Evolutionary conservation across 23 tunicate genomes (phyloP), one percentile per base, ranked within the genome.

Genomic region (Oikopleura dioica): DNA sequence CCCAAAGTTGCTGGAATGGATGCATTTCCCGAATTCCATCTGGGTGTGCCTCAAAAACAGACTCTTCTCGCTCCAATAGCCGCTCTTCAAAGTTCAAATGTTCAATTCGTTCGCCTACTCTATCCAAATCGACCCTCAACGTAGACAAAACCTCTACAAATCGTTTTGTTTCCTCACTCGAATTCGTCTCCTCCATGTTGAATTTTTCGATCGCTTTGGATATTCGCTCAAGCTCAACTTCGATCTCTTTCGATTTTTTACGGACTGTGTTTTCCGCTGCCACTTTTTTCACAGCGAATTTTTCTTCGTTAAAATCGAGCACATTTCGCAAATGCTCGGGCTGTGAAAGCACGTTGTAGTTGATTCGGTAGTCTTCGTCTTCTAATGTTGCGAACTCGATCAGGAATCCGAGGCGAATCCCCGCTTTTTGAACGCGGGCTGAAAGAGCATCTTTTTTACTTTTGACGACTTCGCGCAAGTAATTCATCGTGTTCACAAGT

Each of bases 301-400:
- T 92, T 37, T 83, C 88, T 80, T 92, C 97, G n/a, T 86, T 92
- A 0, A 80, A 68, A 59, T 92, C 97, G 30, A 63, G 16, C 4
- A 63, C 72, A 63, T 24, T 21, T 63, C 72, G 29, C 33, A 63
- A 28, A 63, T 63, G 72, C 72, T 92, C 94, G 0, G 97, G 97
- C 87, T 91, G 87, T 76, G 82, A 81, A 80, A 92, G 85, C 44
- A 92, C 94, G 37, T 92, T 92, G 79, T 84, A 86, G 81, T 92
- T 92, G 78, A 92, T 81, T 68, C 87, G 87, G 77, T 82, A 86
- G 76, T 92, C 97, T 59, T 92, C 97, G 38, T 86, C 97, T 85
- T 86, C 94, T 36, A 92, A 68, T 0, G 87, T 82, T 24, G 97
- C 97, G 68, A 78, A 88, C 76, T 82, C 87, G 35, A 92, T 82